Evolutionary conservation across 2,797 vertebrate genomes (phyloP).

Genomic region (Spheniscus humboldti): DNA sequence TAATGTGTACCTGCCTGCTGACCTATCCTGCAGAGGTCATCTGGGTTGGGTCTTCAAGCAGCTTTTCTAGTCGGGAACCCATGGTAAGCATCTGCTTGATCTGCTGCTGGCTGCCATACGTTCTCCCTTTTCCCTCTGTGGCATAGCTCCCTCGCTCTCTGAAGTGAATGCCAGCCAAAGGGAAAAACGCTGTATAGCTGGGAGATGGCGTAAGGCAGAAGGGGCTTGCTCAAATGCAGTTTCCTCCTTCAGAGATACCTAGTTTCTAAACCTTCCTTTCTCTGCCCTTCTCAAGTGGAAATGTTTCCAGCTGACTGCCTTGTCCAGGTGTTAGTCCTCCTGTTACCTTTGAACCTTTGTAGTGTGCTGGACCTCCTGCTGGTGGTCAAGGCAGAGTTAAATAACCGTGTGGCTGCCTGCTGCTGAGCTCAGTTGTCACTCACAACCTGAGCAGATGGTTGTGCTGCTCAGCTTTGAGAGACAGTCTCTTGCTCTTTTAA

Average conservation of each 20-base stretch:
- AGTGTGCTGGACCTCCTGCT: neutral
- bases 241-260: neutral
- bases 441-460: conserved; percentile 48
- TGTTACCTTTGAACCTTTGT: conserved; percentile 3
- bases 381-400: conserved; percentile 6
- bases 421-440: neutral
- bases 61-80: neutral
- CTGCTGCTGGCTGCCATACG: neutral
- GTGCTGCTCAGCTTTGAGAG: conserved; percentile 27
- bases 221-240: neutral
- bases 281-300: neutral
- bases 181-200: neutral
- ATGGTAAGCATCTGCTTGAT: neutral
- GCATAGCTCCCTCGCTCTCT: neutral
- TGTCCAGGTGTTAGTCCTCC: conserved; percentile 8
- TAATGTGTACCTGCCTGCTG: neutral
- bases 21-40: neutral
- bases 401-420: neutral
- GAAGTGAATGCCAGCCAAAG: neutral
- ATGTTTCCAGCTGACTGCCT: neutral
- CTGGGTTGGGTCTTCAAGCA: neutral
- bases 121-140: neutral
- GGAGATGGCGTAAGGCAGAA: neutral
- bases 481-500: neutral
- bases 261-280: neutral